These are phyloP conservation scores for Trinectes maculatus DNA, from an alignment of 2,113 vertebrate genomes.

Conservation along the genomic window DNA sequence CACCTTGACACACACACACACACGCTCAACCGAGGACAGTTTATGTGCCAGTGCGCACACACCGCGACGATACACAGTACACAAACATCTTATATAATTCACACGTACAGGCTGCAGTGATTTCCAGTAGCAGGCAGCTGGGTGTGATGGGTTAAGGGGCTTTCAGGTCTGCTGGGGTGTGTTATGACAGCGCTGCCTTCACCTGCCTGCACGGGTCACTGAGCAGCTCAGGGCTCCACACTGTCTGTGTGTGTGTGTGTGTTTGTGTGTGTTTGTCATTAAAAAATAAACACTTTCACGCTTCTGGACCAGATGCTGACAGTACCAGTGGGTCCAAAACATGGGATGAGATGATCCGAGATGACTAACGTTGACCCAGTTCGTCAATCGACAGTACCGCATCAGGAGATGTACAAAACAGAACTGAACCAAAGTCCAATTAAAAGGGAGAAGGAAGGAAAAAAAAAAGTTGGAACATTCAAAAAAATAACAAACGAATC, in stretches of 20 bases:
- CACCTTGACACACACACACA: slow-evolving; percentile 52
- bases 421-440: neutral
- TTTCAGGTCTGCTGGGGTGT: slow-evolving; percentile 25
- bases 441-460: neutral
- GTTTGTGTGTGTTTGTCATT: slow-evolving; percentile 4
- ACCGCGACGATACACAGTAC: slow-evolving; percentile 18
- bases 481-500: neutral
- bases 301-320: too few relatives aligned
- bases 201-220: slow-evolving; percentile 60
- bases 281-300: too few relatives aligned
- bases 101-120: slow-evolving; percentile 27
- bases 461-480: neutral
- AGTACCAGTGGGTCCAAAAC: too few relatives aligned
- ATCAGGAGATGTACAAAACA: too few relatives aligned
- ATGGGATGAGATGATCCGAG: too few relatives aligned
- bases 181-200: slow-evolving; percentile 60
- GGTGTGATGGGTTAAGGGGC: slow-evolving; percentile 17
- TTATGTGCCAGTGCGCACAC: slow-evolving; percentile 31
- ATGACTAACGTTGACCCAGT: too few relatives aligned
- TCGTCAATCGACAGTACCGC: too few relatives aligned
- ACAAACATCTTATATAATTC: slow-evolving; percentile 23
- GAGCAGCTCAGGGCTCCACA: slow-evolving; percentile 17
- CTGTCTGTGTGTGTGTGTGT: slow-evolving; percentile 9
- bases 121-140: slow-evolving; percentile 61
- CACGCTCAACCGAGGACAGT: slow-evolving; percentile 21